Evolutionary conservation across 2,113 vertebrate species (phyloP), one percentile per base, ranked within the genome.

Genomic region (Gobius niger): DNA sequence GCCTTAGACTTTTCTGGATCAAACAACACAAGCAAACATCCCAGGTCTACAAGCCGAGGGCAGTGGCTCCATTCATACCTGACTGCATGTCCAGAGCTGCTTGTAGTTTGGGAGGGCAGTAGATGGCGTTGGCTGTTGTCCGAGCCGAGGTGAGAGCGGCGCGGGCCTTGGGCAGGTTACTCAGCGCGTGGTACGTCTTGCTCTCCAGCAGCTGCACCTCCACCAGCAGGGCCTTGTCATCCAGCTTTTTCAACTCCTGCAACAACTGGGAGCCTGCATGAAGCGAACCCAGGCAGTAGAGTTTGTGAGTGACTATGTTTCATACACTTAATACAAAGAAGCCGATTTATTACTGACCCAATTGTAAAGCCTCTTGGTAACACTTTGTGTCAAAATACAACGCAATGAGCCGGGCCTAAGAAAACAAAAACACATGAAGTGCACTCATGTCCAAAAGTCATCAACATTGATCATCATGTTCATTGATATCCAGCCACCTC

Each of bases 361-460:
- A 93, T 63, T 96, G 94, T 80, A 99, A 91, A 0, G 98, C 98
- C 88, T 99, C 97, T 78, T 95, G 97, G 92, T 97, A 99, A 91
- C 94, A 93, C 93, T 96, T 98, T 79, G 97, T 99, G 91, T 99
- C 98, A 42, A 98, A 98, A 90, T 99, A 99, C 85, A 99, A 90
- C 7, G 98, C 97, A 85, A 99, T 95, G 85, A 99, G 92, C 73
- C 98, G 96, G 61, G 95, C 96, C 98, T 99, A 73, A 70, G 52
- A 67, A 76, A 49, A 44, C 42, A 54, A 76, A 1, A 63, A 14
- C 8, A 47, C 13, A 46, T 19, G 7, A 12, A 11, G 24, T 14
- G 24, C 7, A n/a, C 3, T 18, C n/a, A 49, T 12, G 15, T 0
- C 34, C 3, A 18, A 3, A 41, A 52, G 16, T n/a, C 14, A 5